Evolutionary conservation across 2,888 invertebrate species (phyloP).

Genomic region (Operophtera brumata): DNA sequence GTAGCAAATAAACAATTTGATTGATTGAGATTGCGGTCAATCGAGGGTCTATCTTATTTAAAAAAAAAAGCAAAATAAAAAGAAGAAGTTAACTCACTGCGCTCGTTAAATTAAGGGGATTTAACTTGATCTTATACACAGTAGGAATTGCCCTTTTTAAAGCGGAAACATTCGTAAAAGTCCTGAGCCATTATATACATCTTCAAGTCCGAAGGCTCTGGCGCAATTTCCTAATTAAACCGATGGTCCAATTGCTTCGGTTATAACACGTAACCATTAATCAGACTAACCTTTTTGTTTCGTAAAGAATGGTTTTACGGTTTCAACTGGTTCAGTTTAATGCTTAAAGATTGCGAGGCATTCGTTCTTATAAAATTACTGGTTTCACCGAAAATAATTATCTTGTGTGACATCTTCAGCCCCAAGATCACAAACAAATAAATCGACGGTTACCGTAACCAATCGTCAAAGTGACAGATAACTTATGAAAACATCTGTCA

Average conservation of each 20-base stretch:
- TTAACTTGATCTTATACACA: too few species aligned
- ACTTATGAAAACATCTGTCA: too few species aligned
- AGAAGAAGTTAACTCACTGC: too few species aligned
- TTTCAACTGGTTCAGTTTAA: slow-evolving; percentile 9
- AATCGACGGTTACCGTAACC: too few species aligned
- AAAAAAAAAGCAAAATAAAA: too few species aligned
- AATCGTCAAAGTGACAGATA: too few species aligned
- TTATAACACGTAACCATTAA: slow-evolving; percentile 26
- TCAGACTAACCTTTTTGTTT: slow-evolving; percentile 12
- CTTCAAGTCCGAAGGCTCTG: neutral
- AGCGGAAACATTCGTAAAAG: neutral
- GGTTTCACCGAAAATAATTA: neutral
- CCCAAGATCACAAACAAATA: too few species aligned
- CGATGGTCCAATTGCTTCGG: slow-evolving; percentile 23
- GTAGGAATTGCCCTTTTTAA: neutral
- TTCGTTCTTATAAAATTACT: slow-evolving; percentile 5
- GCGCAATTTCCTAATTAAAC: slow-evolving; percentile 42
- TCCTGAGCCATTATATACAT: neutral
- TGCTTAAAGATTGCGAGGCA: slow-evolving; percentile 6
- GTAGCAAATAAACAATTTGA: too few species aligned
- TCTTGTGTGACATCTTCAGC: neutral
- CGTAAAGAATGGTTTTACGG: slow-evolving; percentile 9
- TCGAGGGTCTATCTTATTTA: too few species aligned
- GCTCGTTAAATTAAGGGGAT: too few species aligned
- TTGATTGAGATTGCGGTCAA: too few species aligned